These are phyloP conservation scores for Thaumetopoea pityocampa DNA, from an alignment of 1,140 invertebrate species.

Conservation along the genomic window DNA sequence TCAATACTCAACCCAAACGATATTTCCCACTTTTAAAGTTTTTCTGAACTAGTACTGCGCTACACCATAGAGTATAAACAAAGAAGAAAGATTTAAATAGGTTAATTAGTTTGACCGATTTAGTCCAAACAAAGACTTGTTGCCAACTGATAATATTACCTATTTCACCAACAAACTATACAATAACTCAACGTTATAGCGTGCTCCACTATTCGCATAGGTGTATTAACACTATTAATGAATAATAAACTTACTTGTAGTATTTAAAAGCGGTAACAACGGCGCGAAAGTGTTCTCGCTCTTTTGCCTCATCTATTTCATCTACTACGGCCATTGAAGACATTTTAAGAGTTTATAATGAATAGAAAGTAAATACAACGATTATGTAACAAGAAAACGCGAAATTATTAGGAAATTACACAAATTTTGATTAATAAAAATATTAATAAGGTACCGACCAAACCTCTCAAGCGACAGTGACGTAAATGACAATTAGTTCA, in stretches of 20 bases:
- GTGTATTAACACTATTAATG: conserved; percentile 6
- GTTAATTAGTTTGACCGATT: conserved; percentile 51
- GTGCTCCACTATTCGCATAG: not conserved
- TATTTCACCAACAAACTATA: conserved; percentile 1
- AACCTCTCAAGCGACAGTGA: conserved; percentile 6
- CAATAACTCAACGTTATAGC: conserved; percentile 4
- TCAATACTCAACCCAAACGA: no score
- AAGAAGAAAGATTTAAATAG: conserved; percentile 48
- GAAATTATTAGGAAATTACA: not conserved
- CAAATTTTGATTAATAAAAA: no score
- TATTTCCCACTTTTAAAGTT: conserved; percentile 1
- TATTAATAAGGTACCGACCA: no score
- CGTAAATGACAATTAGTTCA: conserved; percentile 8
- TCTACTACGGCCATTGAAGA: conserved; percentile 43
- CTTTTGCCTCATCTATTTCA: conserved; percentile 79
- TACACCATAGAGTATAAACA: conserved; percentile 33
- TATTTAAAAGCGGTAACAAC: conserved; percentile 87
- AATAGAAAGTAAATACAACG: conserved; percentile 1
- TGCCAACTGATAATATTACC: conserved; percentile 29
- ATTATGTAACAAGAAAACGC: conserved; percentile 1
- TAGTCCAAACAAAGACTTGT: conserved; percentile 36
- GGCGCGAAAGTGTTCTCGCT: conserved; percentile 86
- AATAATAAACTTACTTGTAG: conserved; percentile 82
- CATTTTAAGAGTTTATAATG: conserved; percentile 31
- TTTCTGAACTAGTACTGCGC: not conserved